phyloP scores from a whole-genome alignment of 1,140 invertebrate genomes.

The Magallana angulata region DNA sequence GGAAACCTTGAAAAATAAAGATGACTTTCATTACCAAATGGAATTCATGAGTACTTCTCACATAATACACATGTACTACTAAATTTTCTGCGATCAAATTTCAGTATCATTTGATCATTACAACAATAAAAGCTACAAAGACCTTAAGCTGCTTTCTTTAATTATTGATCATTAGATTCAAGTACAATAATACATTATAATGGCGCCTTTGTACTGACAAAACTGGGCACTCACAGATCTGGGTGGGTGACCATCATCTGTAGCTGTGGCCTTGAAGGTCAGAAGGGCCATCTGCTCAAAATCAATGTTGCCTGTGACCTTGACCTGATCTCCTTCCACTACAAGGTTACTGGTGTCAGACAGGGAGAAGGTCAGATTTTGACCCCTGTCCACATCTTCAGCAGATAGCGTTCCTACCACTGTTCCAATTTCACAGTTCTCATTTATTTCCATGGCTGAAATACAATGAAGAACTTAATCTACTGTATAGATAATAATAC shows the following conservation, averaged over 20 bases:
- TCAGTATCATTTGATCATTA: too few species aligned
- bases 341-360: slow-evolving; percentile 48
- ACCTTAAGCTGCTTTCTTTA: too few species aligned
- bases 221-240: slow-evolving; percentile 50
- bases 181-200: too few species aligned
- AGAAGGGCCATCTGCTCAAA: slow-evolving; percentile 56
- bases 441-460: slow-evolving; percentile 57
- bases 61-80: too few species aligned
- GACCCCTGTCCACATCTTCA: slow-evolving; percentile 58
- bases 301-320: slow-evolving; percentile 61
- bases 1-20: slow-evolving; percentile 41
- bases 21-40: too few species aligned
- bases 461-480: neutral
- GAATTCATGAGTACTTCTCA: too few species aligned
- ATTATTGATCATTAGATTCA: too few species aligned
- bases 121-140: too few species aligned
- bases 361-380: slow-evolving; percentile 59
- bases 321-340: slow-evolving; percentile 47
- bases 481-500: too few species aligned
- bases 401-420: slow-evolving; percentile 61
- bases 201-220: too few species aligned
- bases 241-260: slow-evolving; percentile 60
- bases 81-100: too few species aligned
- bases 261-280: slow-evolving; percentile 54
- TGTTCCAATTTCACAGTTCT: slow-evolving; percentile 59